These are phyloP conservation scores for Oreotrochilus melanogaster DNA, from an alignment of 2,113 vertebrate genomes.

Conservation along the genomic window DNA sequence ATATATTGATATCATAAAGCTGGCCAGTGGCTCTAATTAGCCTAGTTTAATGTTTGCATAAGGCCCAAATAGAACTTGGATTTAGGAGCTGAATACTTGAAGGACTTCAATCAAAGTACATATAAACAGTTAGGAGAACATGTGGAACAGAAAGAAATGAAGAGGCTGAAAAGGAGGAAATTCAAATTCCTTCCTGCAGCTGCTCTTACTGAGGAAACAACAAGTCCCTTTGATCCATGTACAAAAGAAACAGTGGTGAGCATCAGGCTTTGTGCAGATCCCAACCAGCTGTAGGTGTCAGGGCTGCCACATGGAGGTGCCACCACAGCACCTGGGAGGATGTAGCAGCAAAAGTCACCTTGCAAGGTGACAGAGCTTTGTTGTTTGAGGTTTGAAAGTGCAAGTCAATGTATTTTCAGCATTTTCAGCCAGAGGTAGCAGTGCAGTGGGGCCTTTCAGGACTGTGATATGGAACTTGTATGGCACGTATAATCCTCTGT, in stretches of 20 bases:
- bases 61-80: neutral
- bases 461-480: neutral
- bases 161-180: neutral
- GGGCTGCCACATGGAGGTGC: neutral
- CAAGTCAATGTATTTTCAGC: too few relatives aligned
- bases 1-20: neutral
- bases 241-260: neutral
- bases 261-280: neutral
- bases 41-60: neutral
- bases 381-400: neutral
- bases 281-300: fast-evolving
- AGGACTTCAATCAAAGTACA: neutral
- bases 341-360: neutral
- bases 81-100: neutral
- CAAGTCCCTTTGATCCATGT: fast-evolving
- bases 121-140: neutral
- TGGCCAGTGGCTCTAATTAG: neutral
- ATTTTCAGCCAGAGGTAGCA: fast-evolving
- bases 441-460: neutral
- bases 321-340: neutral
- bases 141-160: neutral
- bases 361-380: neutral
- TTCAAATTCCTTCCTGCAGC: neutral
- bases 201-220: neutral
- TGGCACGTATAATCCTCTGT: neutral